Evolutionary conservation across 2,113 vertebrate genomes (phyloP), one percentile per base, ranked within the genome.

Genomic region (Tretioscincus oriximinensis): DNA sequence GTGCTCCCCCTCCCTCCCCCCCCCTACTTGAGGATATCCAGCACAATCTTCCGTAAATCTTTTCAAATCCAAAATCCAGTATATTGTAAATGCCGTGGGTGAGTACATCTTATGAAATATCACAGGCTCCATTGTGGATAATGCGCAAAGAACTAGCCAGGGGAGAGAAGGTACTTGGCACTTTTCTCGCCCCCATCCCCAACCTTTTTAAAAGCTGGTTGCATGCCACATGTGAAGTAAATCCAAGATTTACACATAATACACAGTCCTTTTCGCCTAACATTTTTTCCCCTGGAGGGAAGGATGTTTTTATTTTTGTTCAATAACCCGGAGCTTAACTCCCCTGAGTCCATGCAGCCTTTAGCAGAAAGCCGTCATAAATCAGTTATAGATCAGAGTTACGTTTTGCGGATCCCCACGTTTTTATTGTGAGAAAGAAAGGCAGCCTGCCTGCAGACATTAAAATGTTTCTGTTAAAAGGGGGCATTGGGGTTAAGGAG

Each of bases 231-330:
- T 92, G 92, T 94, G 93, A 92, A 93, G 90, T 85, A 88, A 87
- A 94, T 95, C 93, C 93, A 92, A 90, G 80, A 83, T 91, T 92
- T 88, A 84, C 90, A 93, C 91, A 92, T 90, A 92, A 93, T 90
- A 92, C 92, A 90, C 92, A 93, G 92, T 73, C 90, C 86, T 87
- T 85, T 41, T 81, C 79, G 91, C 81, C n/a, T 88, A 88, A 84
- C 91, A 3, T 1, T 58, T 41, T 69, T 35, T 22, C 54, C 35
- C 58, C 22, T 87, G 12, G 20, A 16, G 91, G 90, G 90, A 84
- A 1, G 69, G 83, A 83, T 45, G n/a, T 78, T 74, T 85, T 86
- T 91, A 87, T 88, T 85, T 85, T 88, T 90, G 90, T 85, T 84
- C 90, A 88, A 83, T 87, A 89, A 87, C 86, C 88, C 90, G 85